Evolutionary conservation across 2,888 invertebrate species (phyloP), one percentile per base, ranked within the genome.

Genomic region (Agrilus biguttatus): DNA sequence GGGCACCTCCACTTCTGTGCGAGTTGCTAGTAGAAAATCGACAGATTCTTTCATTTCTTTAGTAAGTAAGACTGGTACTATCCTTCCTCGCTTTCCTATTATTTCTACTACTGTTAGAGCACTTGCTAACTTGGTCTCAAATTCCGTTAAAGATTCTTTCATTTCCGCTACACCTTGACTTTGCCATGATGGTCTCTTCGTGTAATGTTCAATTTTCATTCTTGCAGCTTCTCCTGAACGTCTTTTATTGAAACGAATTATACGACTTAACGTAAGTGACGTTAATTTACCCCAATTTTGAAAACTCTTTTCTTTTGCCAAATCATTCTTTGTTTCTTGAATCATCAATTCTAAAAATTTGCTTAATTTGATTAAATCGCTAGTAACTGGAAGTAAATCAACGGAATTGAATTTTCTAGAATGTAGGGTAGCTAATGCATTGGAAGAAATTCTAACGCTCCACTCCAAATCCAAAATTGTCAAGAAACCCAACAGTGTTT

Each of bases 201-300:
- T 7, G 39, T 44, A 46, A 1, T 40, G 14, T 14, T 17, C 6
- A 13, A 46, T 1, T 12, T 40, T 43, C 21, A 46, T 38, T 19
- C 33, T 37, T 2, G 43, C 21, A 12, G 46, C 19, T 44, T 44
- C 46, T 8, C 43, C 44, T 5, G 44, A 41, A 35, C 44, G 19
- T 19, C 44, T 14, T 42, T 46, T 45, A 42, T 45, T 45, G 28
- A 45, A 45, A 10, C 42, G 34, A 13, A 45, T 34, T 5, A 45
- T 37, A 19, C 42, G 13, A 10, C n/a, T 3, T 8, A 44, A 21
- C 2, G 38, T 33, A 34, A 7, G 42, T 39, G 8, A 45, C 12
- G 10, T 7, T n/a, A n/a, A n/a, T 23, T 21, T 37, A 10, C 14
- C 37, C 43, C 45, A 45, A 14, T 6, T 23, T 2, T 40, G 12